Conservation (phyloP, 30 jellyfish, hydroid and myxozoan genomes). For the Aurelia aurita region DNA sequence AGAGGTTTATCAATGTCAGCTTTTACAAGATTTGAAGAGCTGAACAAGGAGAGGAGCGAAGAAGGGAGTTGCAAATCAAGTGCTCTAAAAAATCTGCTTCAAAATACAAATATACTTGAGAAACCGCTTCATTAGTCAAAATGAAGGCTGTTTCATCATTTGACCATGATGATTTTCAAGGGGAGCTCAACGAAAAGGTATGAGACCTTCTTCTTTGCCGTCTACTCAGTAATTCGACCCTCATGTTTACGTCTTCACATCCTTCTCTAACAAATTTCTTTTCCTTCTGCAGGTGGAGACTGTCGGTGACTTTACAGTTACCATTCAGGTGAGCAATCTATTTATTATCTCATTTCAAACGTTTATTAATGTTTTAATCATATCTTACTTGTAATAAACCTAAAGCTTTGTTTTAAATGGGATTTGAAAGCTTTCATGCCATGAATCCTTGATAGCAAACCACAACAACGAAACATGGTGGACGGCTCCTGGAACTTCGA, state of each 20-base stretch:
- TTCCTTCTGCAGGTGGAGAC: slow-evolving; percentile 83
- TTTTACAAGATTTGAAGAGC: no score
- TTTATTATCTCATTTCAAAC: neutral
- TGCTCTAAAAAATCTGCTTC: no score
- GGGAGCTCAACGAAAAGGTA: slow-evolving; percentile 55
- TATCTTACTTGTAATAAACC: no score
- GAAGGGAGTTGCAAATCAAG: no score
- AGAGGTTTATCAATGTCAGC: no score
- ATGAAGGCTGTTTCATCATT: slow-evolving; percentile 61
- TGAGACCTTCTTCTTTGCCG: neutral
- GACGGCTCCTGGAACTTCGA: no score
- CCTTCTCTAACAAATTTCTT: neutral
- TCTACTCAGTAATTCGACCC: neutral
- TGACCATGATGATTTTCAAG: slow-evolving; percentile 42
- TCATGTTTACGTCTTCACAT: neutral
- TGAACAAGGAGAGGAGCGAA: no score
- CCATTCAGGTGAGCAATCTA: slow-evolving; percentile 79
- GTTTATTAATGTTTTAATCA: neutral
- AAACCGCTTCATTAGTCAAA: neutral
- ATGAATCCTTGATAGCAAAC: no score
- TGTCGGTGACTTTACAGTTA: slow-evolving; percentile 96
- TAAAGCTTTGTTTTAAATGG: no score
- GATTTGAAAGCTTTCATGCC: no score
- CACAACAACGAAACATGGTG: no score
- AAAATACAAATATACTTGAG: no score